Conservation (phyloP, 2,888 invertebrate genomes). For the Ernsta delagoae region DNA sequence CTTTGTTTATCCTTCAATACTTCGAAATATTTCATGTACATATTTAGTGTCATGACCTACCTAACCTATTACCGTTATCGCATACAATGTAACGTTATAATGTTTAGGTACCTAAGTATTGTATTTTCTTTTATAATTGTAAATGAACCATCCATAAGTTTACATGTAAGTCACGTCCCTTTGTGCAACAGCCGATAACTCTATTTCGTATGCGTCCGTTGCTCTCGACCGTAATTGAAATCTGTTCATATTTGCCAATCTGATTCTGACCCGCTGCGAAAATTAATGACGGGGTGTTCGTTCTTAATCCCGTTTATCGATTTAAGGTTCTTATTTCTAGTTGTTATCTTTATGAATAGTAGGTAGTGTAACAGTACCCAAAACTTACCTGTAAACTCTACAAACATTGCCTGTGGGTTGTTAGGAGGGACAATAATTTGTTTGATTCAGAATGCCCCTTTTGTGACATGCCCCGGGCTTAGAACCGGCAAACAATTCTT, state of each 20-base stretch:
- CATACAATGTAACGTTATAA: neutral
- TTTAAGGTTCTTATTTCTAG: neutral
- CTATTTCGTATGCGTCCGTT: conserved; percentile 68
- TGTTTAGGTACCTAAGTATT: neutral
- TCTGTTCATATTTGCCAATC: conserved; percentile 57
- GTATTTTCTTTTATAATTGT: neutral
- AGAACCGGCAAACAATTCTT: no score
- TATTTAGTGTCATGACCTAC: no score
- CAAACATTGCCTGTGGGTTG: conserved; percentile 57
- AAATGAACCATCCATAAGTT: neutral
- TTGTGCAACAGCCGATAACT: conserved; percentile 66
- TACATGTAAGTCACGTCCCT: conserved; percentile 63
- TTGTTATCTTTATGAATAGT: conserved; percentile 17
- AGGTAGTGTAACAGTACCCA: no score
- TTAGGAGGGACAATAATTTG: conserved; percentile 32
- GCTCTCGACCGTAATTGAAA: conserved; percentile 65
- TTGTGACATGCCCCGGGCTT: no score
- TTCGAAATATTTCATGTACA: no score
- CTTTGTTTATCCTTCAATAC: neutral
- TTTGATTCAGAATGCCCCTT: no score
- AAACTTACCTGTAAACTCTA: no score
- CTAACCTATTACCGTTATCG: neutral
- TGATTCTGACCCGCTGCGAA: neutral
- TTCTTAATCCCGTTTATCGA: neutral
- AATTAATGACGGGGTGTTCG: neutral